Conservation (phyloP, 1,140 invertebrate species). For the Luehdorfia chinensis region DNA sequence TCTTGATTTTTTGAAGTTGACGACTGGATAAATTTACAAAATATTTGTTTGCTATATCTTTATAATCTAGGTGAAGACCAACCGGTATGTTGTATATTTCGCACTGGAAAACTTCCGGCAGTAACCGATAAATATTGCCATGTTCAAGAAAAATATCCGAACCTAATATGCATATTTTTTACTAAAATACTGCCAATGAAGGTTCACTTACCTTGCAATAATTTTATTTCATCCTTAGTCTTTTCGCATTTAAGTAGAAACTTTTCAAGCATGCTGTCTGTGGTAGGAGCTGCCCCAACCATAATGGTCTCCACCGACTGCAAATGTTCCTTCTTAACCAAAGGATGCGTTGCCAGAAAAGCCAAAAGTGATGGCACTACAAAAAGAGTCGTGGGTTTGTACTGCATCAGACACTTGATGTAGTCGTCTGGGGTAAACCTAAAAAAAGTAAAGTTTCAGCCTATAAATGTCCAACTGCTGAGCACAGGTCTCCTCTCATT, state of each 20-base stretch:
- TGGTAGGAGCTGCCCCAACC: constrained; percentile 82
- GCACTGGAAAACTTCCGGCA: no score
- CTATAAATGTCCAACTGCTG: no score
- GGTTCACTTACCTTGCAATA: constrained; percentile 78
- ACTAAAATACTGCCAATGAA: no score
- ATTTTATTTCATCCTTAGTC: constrained; percentile 76
- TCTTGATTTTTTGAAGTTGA: no score
- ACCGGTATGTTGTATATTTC: no score
- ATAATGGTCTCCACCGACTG: constrained; percentile 78
- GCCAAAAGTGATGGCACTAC: constrained; percentile 83
- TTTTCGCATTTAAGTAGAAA: constrained; percentile 76
- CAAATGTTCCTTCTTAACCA: constrained; percentile 79
- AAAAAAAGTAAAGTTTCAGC: constrained; percentile 14
- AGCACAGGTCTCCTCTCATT: no score
- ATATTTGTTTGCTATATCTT: no score
- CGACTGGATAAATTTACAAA: no score
- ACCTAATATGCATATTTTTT: no score
- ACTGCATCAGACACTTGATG: constrained; percentile 78
- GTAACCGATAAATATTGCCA: no score
- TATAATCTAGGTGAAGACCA: no score
- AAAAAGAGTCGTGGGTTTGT: constrained; percentile 80
- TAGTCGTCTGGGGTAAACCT: constrained; percentile 84
- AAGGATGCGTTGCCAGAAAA: constrained; percentile 81
- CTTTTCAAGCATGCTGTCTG: constrained; percentile 80
- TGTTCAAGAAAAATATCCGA: no score